Conservation (phyloP, 2,797 vertebrate genomes). For the Gobionotothen gibberifrons region DNA sequence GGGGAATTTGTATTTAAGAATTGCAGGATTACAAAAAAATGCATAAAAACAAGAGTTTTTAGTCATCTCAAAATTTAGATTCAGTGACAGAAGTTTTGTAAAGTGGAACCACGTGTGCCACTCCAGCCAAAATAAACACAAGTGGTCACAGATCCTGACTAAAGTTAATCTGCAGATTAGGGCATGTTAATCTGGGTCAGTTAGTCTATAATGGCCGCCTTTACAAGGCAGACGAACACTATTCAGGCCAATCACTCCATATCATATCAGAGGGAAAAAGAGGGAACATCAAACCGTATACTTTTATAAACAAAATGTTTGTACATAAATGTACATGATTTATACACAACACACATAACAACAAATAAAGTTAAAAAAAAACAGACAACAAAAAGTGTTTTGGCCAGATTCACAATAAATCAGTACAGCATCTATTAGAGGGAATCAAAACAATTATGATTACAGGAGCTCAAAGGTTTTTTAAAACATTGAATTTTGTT, state of each 20-base stretch:
- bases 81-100: neutral
- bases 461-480: no score
- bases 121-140: slow-evolving; percentile 59
- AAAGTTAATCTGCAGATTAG: slow-evolving; percentile 80
- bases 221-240: neutral
- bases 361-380: no score
- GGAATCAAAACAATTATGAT: no score
- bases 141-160: slow-evolving; percentile 64
- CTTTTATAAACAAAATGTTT: no score
- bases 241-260: neutral
- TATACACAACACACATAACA: no score
- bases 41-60: neutral
- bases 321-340: no score
- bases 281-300: neutral
- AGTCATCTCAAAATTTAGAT: neutral
- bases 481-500: no score
- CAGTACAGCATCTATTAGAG: no score
- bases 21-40: neutral
- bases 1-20: neutral
- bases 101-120: slow-evolving; percentile 50
- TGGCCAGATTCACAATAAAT: no score
- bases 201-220: slow-evolving; percentile 51
- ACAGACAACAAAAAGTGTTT: no score
- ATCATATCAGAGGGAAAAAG: neutral
- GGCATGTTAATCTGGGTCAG: slow-evolving; percentile 73